A percentile compares a stretch with the other conserved stretches of the same genome.
These are phyloP conservation scores for Zoanthus sociatus DNA, from an alignment of 92 coral and sea anemone genomes.

Conservation along the genomic window DNA sequence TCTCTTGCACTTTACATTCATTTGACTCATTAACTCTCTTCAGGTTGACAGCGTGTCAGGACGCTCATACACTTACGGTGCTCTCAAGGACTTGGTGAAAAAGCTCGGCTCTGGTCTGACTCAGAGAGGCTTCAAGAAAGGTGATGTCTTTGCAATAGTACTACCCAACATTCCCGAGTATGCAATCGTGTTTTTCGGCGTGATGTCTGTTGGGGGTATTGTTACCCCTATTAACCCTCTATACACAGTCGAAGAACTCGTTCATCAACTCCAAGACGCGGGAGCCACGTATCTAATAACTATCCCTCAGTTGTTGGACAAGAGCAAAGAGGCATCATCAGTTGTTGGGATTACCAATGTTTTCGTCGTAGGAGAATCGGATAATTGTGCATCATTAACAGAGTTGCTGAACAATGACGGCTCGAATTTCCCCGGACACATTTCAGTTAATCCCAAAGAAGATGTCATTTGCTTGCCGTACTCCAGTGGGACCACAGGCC, in stretches of 20 bases:
- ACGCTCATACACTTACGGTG: slow-evolving; percentile 75
- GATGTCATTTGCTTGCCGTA: slow-evolving; percentile 82
- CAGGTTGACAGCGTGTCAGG: slow-evolving; percentile 76
- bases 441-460: slow-evolving; percentile 75
- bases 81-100: slow-evolving; percentile 53
- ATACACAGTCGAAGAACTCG: slow-evolving; percentile 78
- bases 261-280: slow-evolving; percentile 75
- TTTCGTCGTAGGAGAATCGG: slow-evolving; percentile 86
- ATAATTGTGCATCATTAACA: slow-evolving; percentile 75
- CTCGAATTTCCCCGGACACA: slow-evolving; percentile 59
- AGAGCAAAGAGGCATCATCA: slow-evolving; percentile 67
- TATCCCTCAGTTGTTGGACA: slow-evolving; percentile 68
- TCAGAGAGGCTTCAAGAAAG: slow-evolving; percentile 80
- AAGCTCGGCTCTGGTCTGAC: slow-evolving; percentile 82
- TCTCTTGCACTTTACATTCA: too few species aligned
- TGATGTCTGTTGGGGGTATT: slow-evolving; percentile 73
- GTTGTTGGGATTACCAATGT: slow-evolving; percentile 71
- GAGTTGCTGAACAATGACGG: slow-evolving; percentile 71
- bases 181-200: slow-evolving; percentile 73
- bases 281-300: slow-evolving; percentile 72
- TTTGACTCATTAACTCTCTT: too few species aligned
- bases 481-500: slow-evolving; percentile 96
- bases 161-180: slow-evolving; percentile 81
- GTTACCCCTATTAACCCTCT: slow-evolving; percentile 80
- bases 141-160: slow-evolving; percentile 83